Conservation (phyloP, 2,888 invertebrate genomes). For the Lasioglossum leucozonium region DNA sequence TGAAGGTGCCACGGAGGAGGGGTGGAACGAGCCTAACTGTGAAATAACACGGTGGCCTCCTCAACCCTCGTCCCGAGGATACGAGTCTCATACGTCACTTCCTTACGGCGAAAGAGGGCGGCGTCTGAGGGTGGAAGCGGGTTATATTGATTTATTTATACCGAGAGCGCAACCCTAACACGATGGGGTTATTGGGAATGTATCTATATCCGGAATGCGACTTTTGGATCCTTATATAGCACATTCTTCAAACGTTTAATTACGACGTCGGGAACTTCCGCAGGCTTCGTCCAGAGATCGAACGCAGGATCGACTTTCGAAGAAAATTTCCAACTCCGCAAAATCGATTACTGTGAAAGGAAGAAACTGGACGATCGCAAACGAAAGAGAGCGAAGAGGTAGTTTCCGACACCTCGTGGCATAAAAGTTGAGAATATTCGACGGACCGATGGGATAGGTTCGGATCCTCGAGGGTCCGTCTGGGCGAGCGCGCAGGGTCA, state of each 20-base stretch:
- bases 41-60: conserved; percentile 82
- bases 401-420: neutral
- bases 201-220: conserved; percentile 70
- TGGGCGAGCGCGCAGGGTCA: neutral
- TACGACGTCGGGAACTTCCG: neutral
- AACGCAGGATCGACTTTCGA: no score
- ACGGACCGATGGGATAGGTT: neutral
- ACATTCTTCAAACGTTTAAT: neutral
- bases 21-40: conserved; percentile 82
- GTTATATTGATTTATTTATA: conserved; percentile 84
- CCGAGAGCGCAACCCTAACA: conserved; percentile 72
- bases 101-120: conserved; percentile 75
- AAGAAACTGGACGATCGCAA: neutral
- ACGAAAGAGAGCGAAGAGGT: neutral
- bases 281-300: neutral
- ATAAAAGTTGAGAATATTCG: neutral
- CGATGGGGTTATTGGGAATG: conserved; percentile 81
- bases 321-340: no score
- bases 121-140: conserved; percentile 73
- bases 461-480: neutral
- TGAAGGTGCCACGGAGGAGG: conserved; percentile 51
- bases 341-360: no score
- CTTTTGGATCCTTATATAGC: conserved; percentile 21
- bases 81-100: conserved; percentile 82
- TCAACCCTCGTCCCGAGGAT: conserved; percentile 74